A percentile compares a stretch with the other conserved stretches of the same genome.
Evolutionary conservation across 2,113 vertebrate genomes (phyloP).

Genomic region (Brienomyrus longianalis): DNA sequence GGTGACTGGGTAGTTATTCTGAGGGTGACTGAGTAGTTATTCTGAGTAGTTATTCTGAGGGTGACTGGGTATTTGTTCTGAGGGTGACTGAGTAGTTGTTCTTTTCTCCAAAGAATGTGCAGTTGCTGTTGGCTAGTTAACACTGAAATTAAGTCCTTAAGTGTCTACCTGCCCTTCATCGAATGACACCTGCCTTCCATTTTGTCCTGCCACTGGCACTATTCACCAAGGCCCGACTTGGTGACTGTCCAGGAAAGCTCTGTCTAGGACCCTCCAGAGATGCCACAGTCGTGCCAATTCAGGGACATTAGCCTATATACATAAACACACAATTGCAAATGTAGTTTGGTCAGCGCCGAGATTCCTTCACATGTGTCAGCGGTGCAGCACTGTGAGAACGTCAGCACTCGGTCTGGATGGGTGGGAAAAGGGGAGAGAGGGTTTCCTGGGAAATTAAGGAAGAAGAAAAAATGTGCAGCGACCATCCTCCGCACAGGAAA

Average conservation of each 20-base stretch:
- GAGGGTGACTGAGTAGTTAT: background rate
- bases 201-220: background rate
- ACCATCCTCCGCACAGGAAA: background rate
- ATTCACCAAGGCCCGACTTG: background rate
- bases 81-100: background rate
- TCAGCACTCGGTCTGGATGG: background rate
- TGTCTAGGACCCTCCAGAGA: background rate
- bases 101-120: background rate
- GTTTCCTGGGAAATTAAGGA: background rate
- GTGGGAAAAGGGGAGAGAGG: background rate
- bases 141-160: background rate
- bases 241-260: background rate
- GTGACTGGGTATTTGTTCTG: background rate
- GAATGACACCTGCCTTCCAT: background rate
- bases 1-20: background rate
- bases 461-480: background rate
- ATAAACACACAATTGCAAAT: background rate
- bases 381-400: background rate
- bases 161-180: background rate
- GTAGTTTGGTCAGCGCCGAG: background rate
- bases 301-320: background rate
- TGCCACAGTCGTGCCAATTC: background rate
- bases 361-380: background rate
- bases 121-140: background rate
- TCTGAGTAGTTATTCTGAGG: too few species aligned